Conservation (phyloP, 2,113 vertebrate genomes). For the Desmodus rotundus region DNA sequence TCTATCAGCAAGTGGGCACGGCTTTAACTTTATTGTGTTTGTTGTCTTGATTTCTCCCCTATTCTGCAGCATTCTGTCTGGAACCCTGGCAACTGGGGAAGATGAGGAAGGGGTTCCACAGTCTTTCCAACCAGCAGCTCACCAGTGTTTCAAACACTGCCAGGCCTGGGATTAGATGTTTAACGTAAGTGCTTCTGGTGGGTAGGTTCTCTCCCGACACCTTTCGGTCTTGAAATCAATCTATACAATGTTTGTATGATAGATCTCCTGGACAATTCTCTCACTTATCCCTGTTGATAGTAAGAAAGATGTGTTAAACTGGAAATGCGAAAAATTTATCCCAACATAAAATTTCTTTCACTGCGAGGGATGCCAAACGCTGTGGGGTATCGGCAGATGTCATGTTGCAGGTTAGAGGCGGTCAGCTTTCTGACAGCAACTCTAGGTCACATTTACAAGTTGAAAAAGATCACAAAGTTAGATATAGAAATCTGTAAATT, state of each 20-base stretch:
- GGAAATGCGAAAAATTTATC: background rate
- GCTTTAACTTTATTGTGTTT: background rate
- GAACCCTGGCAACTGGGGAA: background rate
- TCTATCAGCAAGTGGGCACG: background rate
- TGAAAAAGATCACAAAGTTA: background rate
- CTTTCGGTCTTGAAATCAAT: background rate
- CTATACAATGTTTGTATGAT: background rate
- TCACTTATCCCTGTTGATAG: background rate
- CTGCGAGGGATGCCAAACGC: background rate
- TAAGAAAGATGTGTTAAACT: background rate
- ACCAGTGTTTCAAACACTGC: background rate
- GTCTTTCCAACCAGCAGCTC: background rate
- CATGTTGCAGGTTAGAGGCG: background rate
- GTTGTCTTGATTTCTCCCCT: background rate
- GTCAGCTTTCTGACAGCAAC: background rate
- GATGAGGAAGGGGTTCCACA: background rate
- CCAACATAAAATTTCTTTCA: background rate
- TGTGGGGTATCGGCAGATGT: background rate
- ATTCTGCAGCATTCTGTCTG: background rate
- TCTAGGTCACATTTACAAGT: background rate
- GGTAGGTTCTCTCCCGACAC: background rate
- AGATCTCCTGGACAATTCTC: background rate
- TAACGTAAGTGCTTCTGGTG: background rate
- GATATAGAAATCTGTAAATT: background rate
- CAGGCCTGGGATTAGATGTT: background rate